Evolutionary conservation across 2,113 vertebrate genomes (phyloP), one percentile per base, ranked within the genome.

Genomic region (Pterocles burchelli): DNA sequence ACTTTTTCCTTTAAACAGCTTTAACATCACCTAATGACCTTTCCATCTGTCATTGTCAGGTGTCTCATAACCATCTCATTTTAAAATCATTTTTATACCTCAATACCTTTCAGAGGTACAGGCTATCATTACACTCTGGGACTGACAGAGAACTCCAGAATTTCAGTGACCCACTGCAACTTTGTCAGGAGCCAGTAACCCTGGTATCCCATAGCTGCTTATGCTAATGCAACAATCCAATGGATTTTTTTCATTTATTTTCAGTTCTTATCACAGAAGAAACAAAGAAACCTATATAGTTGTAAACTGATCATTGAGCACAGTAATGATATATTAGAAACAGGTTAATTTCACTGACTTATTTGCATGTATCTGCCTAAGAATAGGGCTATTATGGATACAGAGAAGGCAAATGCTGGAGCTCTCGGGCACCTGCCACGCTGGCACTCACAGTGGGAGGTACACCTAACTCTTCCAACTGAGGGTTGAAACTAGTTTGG

Each of bases 401-500:
- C 8, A 59, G 6, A 68, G 36, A 57, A 63, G 5, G 10, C 29
- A 72, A 88, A 46, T 0, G 0, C 8, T 2, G 3, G 34, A 59
- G 57, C 11, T 34, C 13, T 19, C 1, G 0, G 17, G 17, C 61
- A 41, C 16, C 6, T 55, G 17, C 28, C 22, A 22, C 22, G 9
- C 25, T 41, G 34, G 9, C 1, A 0, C 7, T 75, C 0, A 0
- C 16, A 13, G 17, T 38, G 3, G 54, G 66, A 57, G 26, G 45
- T 54, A 22, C 4, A 4, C 33, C 33, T 49, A 0, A n/a, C 2
- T 28, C 20, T 31, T 7, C 18, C 55, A 70, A 24, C 4, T 6
- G 2, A 22, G 16, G 13, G 25, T 2, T 85, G 70, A 46, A 81
- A 46, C 10, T n/a, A n/a, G 5, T 13, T 63, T 85, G 26, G 8